Percentiles rank a stretch among this genome's conserved stretches.
These are phyloP conservation scores for Esperia sulphurella DNA, from an alignment of 2,888 invertebrate species.

Conservation along the genomic window DNA sequence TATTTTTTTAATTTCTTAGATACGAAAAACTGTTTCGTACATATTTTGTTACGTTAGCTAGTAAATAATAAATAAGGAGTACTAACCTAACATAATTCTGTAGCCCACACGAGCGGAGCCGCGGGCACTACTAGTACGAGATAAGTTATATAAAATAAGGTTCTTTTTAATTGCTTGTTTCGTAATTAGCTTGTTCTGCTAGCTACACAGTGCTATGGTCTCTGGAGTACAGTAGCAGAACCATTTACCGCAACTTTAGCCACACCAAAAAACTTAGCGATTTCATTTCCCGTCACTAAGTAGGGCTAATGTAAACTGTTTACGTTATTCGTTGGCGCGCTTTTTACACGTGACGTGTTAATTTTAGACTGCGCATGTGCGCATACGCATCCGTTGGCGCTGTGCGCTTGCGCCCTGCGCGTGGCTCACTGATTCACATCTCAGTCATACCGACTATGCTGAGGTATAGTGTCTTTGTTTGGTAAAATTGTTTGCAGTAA, in stretches of 20 bases:
- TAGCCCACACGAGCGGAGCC: too few relatives aligned
- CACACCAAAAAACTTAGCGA: not conserved
- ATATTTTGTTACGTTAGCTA: too few relatives aligned
- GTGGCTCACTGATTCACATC: slow-evolving; percentile 4
- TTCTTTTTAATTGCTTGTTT: too few relatives aligned
- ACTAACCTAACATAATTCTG: too few relatives aligned
- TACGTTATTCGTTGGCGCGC: slow-evolving; percentile 35
- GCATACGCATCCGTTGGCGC: slow-evolving; percentile 39
- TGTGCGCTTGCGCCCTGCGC: slow-evolving; percentile 14
- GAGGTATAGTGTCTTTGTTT: not conserved
- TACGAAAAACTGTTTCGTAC: too few relatives aligned
- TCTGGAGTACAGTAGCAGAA: too few relatives aligned
- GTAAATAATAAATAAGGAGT: too few relatives aligned
- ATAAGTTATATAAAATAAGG: too few relatives aligned
- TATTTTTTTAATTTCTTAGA: too few relatives aligned
- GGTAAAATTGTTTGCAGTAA: not conserved
- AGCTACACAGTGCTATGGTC: too few relatives aligned
- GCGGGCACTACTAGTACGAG: too few relatives aligned
- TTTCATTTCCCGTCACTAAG: not conserved
- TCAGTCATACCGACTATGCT: not conserved
- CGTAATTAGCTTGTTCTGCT: too few relatives aligned
- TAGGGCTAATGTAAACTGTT: slow-evolving; percentile 33
- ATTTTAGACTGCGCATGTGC: slow-evolving; percentile 47
- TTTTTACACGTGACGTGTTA: slow-evolving; percentile 49
- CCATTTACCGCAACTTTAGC: not conserved